A percentile compares a stretch with the other conserved stretches of the same genome.
Evolutionary conservation across 1,140 invertebrate species (phyloP).

Genomic region (Pectinophora gossypiella): DNA sequence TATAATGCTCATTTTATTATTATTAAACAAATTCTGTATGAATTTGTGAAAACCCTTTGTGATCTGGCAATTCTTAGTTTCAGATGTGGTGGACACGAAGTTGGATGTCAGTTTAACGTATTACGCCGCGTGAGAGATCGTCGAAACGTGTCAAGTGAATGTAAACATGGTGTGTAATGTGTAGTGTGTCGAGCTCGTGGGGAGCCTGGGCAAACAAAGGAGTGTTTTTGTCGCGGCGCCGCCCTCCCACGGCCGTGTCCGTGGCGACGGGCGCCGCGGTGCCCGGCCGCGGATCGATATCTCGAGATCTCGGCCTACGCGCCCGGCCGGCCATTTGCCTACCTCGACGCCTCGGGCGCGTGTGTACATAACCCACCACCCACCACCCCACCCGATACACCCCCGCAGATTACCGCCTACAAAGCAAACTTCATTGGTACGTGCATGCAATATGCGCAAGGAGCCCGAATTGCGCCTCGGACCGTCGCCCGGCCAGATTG

Average conservation of each 20-base stretch:
- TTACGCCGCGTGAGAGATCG: background rate
- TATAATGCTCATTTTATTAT: no score
- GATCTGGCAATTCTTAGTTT: no score
- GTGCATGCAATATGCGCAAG: constrained; percentile 74
- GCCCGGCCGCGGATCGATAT: constrained; percentile 64
- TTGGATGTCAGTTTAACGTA: no score
- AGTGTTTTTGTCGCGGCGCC: constrained; percentile 62
- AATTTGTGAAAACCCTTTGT: no score
- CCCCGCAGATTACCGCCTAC: constrained; percentile 73
- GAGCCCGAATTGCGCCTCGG: constrained; percentile 62
- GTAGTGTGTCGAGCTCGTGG: constrained; percentile 21
- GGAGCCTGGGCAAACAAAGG: constrained; percentile 55
- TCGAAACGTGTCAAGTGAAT: background rate
- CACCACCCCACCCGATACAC: constrained; percentile 58
- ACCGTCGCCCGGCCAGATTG: constrained; percentile 44
- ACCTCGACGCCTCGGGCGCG: constrained; percentile 20
- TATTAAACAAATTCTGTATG: no score
- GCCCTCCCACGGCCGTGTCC: constrained; percentile 50
- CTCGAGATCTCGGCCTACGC: constrained; percentile 70
- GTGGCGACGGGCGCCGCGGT: constrained; percentile 52
- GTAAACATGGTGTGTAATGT: background rate
- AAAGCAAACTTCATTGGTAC: constrained; percentile 74
- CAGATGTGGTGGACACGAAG: no score
- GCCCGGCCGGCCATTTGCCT: constrained; percentile 66
- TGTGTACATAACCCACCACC: constrained; percentile 70